Evolutionary conservation across 2,888 invertebrate species (phyloP).

Genomic region (Pogonocherus hispidulus): DNA sequence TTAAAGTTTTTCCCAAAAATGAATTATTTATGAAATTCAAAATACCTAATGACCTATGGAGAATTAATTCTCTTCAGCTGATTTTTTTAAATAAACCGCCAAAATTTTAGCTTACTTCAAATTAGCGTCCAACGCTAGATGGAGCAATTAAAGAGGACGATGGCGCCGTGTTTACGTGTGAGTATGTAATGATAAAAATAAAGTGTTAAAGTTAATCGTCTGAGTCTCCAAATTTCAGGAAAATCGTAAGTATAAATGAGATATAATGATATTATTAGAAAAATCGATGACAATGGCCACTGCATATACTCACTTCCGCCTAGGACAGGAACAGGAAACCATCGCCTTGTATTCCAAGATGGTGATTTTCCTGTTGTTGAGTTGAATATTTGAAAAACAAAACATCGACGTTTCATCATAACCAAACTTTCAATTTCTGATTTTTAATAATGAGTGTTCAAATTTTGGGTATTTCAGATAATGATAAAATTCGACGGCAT

Average conservation of each 20-base stretch:
- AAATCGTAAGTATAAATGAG: conserved; percentile 36
- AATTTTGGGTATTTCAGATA: no score
- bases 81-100: conserved; percentile 18
- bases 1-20: no score
- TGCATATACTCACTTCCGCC: conserved; percentile 65
- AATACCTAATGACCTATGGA: no score
- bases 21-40: no score
- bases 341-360: conserved; percentile 66
- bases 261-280: conserved; percentile 28
- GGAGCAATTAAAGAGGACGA: conserved; percentile 27
- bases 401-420: conserved; percentile 37
- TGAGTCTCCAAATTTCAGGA: conserved; percentile 6
- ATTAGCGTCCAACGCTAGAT: conserved; percentile 19
- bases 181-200: conserved; percentile 8
- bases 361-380: conserved; percentile 68
- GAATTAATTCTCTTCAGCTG: no score
- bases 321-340: conserved; percentile 76
- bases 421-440: conserved; percentile 44
- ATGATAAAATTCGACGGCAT: conserved; percentile 56
- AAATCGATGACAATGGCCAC: conserved; percentile 49
- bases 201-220: conserved; percentile 4
- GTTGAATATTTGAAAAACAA: conserved; percentile 51
- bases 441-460: no score
- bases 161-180: conserved; percentile 23
- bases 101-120: neutral